Evolutionary conservation across 2,888 invertebrate species (phyloP).

Genomic region (Agrochola macilenta): DNA sequence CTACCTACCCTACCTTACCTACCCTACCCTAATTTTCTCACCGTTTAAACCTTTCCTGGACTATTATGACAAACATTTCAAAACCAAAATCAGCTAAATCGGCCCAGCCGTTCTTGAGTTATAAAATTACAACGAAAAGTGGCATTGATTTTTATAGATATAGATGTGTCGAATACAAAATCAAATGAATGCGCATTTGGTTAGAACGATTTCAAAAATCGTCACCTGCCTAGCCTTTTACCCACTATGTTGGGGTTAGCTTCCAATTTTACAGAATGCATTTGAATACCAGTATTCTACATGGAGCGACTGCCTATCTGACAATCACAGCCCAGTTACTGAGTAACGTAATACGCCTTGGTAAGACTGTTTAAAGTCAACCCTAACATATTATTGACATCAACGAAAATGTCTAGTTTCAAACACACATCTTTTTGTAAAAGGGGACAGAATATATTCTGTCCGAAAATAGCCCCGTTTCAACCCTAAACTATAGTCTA

Average conservation of each 20-base stretch:
- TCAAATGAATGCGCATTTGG: background rate
- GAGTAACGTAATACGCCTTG: background rate
- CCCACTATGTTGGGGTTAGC: background rate
- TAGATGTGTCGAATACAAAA: background rate
- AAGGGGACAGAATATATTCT: background rate
- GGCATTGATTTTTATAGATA: no score
- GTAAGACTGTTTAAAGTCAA: background rate
- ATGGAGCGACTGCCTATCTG: background rate
- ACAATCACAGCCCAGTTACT: background rate
- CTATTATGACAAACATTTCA: no score
- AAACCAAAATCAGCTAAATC: no score
- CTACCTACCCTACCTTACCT: no score
- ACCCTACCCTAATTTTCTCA: no score
- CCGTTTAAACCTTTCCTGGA: no score
- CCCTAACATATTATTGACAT: background rate
- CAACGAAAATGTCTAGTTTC: background rate
- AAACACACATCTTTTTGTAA: constrained; percentile 12
- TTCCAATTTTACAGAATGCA: background rate
- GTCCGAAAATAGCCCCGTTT: no score
- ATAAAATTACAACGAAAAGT: no score
- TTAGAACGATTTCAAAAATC: background rate
- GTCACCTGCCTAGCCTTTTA: background rate
- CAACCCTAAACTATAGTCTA: background rate
- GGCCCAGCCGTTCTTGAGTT: no score
- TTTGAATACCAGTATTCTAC: background rate